These are phyloP conservation scores for Penaeus chinensis DNA, from an alignment of 1,140 invertebrate genomes.

Conservation along the genomic window DNA sequence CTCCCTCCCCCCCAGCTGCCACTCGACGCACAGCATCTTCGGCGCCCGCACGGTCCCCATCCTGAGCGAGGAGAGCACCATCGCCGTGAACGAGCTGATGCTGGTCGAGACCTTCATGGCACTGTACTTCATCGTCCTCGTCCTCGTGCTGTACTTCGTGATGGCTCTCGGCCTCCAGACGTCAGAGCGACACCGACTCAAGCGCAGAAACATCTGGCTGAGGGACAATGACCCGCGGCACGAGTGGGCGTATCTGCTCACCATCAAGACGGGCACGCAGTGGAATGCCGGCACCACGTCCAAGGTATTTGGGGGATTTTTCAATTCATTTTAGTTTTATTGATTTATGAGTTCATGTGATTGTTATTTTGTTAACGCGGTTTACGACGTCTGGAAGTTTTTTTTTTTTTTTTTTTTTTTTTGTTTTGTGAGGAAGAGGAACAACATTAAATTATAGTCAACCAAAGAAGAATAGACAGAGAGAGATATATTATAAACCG, in stretches of 20 bases:
- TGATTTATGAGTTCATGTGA: no score
- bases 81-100: constrained; percentile 62
- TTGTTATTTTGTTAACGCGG: no score
- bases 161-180: constrained; percentile 46
- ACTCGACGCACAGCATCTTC: constrained; percentile 40
- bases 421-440: no score
- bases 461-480: no score
- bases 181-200: constrained; percentile 34
- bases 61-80: constrained; percentile 48
- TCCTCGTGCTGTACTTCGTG: constrained; percentile 45
- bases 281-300: constrained; percentile 62
- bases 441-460: no score
- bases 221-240: constrained; percentile 52
- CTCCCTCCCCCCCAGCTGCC: constrained; percentile 33
- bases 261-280: constrained; percentile 63
- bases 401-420: no score
- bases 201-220: constrained; percentile 59
- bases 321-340: no score
- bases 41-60: constrained; percentile 48
- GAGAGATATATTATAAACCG: no score
- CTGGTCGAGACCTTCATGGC: constrained; percentile 53
- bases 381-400: no score
- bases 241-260: constrained; percentile 57
- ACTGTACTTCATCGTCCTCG: constrained; percentile 53
- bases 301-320: constrained; percentile 23